These are phyloP conservation scores for Helostoma temminkii DNA, from an alignment of 2,797 vertebrate genomes.

Conservation along the genomic window DNA sequence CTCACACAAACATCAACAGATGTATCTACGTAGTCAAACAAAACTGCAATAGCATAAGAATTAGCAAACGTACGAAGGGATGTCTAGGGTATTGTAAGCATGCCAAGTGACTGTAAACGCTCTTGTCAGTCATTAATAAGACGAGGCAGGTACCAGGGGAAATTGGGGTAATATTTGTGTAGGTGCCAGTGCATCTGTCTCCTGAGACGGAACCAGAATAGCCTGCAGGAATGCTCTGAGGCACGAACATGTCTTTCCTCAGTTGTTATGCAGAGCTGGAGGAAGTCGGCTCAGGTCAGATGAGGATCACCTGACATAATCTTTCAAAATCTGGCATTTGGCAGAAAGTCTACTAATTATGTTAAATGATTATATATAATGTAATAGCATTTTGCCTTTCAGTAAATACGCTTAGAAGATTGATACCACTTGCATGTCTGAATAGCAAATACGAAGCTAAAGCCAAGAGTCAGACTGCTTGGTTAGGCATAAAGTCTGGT, in stretches of 20 bases:
- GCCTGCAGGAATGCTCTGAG: constrained; percentile 39
- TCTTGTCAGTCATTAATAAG: constrained; percentile 29
- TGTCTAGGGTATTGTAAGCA: constrained; percentile 17
- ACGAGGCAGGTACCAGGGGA: constrained; percentile 37
- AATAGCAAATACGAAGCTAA: background rate
- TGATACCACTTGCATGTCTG: background rate
- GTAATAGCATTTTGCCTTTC: constrained; percentile 1
- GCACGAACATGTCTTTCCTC: constrained; percentile 18
- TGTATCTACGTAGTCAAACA: constrained; percentile 24
- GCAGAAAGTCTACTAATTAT: constrained; percentile 10
- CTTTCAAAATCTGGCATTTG: background rate
- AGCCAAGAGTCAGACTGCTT: too few relatives aligned
- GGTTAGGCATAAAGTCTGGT: too few relatives aligned
- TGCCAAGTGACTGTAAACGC: constrained; percentile 31
- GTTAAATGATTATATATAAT: background rate
- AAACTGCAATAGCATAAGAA: constrained; percentile 40
- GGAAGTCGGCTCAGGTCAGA: constrained; percentile 29
- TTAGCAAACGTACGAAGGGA: constrained; percentile 15
- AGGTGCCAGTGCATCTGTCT: constrained; percentile 44
- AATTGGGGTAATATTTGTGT: constrained; percentile 42
- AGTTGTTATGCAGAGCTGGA: background rate
- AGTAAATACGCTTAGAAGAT: too few relatives aligned
- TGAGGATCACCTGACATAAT: constrained; percentile 14
- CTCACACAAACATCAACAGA: constrained; percentile 9
- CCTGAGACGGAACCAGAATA: constrained; percentile 47